Percentiles rank a stretch among this genome's conserved stretches.
phyloP scores from a whole-genome alignment of 1,140 invertebrate genomes.

The Plodia interpunctella region DNA sequence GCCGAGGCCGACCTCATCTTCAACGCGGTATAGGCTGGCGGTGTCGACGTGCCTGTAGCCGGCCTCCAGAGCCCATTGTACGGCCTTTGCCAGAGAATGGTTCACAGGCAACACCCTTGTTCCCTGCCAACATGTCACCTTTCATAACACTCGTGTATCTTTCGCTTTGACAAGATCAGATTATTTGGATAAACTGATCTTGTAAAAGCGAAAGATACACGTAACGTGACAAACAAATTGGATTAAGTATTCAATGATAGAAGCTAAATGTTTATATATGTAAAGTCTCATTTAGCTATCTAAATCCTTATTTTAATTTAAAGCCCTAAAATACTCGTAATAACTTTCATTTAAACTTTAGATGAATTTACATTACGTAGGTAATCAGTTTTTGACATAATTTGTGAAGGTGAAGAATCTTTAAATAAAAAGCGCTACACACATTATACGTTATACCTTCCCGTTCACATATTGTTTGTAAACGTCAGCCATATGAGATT shows the following conservation, averaged over 20 bases:
- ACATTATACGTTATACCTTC: too few relatives aligned
- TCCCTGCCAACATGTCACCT: constrained; percentile 35
- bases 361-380: too few relatives aligned
- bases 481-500: neutral
- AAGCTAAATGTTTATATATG: too few relatives aligned
- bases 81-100: constrained; percentile 64
- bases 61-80: constrained; percentile 80
- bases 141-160: neutral
- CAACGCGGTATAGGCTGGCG: constrained; percentile 81
- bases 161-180: neutral
- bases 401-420: neutral
- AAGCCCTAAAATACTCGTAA: too few relatives aligned
- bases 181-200: too few relatives aligned
- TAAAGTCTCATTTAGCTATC: too few relatives aligned
- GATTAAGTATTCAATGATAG: too few relatives aligned
- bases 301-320: too few relatives aligned
- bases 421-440: neutral
- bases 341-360: too few relatives aligned
- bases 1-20: constrained; percentile 80
- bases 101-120: constrained; percentile 49
- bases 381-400: too few relatives aligned
- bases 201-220: too few relatives aligned
- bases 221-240: too few relatives aligned
- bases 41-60: constrained; percentile 86
- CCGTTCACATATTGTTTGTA: neutral